Evolutionary conservation across 2,888 invertebrate genomes (phyloP), one percentile per base, ranked within the genome.

Genomic region (Napeogenes sylphis): DNA sequence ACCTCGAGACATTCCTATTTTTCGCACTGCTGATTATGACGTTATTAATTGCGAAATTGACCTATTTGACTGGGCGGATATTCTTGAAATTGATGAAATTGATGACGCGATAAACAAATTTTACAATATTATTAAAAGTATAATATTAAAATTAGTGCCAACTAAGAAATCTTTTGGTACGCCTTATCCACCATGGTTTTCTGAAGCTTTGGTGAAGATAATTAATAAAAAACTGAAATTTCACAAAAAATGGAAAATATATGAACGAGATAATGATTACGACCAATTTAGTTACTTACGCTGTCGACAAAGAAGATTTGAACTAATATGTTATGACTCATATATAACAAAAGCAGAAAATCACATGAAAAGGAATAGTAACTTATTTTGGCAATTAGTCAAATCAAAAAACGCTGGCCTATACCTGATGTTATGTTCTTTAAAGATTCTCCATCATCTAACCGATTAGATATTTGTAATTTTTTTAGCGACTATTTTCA

Each of bases 401-500:
- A 55, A 55, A 33, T 55, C 55, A 12, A 55, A 55, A 33, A 55
- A 32, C 8, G 10, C 55, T 13, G 21, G 21, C 21, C 35, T 42
- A 4, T 61, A 57, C 57, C 57, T 30, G 45, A 53, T 35, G 42
- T 14, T 42, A 53, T 61, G 57, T 54, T 42, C 45, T 54, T 56
- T 14, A 54, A 54, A 14, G 21, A 51, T 54, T 35, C 6, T 2
- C 6, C 8, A 5, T 33, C 57, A 8, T 56, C 32, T 30, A 35
- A 57, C 45, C 32, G 53, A 5, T 14, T 35, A 10, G 14, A 53
- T 35, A 61, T 53, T 6, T 55, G 55, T 46, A 53, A 53, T 45
- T 14, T 61, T 13, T 61, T 61, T 45, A 56, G 54, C 54, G 33
- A 47, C 14, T 38, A 45, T 57, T 61, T 57, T 53, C 57, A 61